Conservation (phyloP, 1,140 invertebrate genomes). For the Tribolium castaneum region DNA sequence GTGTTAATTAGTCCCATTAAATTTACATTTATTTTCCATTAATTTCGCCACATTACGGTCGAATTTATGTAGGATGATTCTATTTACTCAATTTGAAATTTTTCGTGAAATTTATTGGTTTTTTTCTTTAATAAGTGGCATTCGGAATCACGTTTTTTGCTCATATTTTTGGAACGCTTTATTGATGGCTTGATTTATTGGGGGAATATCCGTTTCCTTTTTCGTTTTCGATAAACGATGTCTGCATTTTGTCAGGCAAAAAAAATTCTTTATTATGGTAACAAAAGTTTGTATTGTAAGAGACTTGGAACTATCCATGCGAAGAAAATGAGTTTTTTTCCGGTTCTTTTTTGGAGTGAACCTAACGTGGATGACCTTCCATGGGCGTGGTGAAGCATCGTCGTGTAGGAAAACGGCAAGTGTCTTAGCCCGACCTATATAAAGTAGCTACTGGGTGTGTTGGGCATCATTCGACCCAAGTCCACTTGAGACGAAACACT, state of each 20-base stretch:
- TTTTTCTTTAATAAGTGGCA: slow-evolving; percentile 18
- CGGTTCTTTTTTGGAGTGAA: slow-evolving; percentile 9
- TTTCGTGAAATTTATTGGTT: background rate
- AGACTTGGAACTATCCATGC: slow-evolving; percentile 8
- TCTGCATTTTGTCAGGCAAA: background rate
- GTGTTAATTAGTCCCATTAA: background rate
- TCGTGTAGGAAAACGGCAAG: slow-evolving; percentile 25
- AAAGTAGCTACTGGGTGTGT: slow-evolving; percentile 11
- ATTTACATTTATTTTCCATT: background rate
- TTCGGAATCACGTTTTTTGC: slow-evolving; percentile 24
- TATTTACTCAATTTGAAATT: background rate
- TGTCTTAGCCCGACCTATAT: slow-evolving; percentile 37
- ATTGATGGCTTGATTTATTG: slow-evolving; percentile 29
- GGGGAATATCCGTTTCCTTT: slow-evolving; percentile 25
- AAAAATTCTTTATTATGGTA: slow-evolving; percentile 9
- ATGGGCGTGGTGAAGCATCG: slow-evolving; percentile 46
- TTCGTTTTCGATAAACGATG: background rate
- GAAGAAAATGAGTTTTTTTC: background rate
- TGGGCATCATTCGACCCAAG: slow-evolving; percentile 19
- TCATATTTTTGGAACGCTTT: slow-evolving; percentile 16
- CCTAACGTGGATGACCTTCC: slow-evolving; percentile 45
- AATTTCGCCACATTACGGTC: background rate
- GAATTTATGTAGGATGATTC: background rate
- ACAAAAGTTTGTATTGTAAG: background rate
- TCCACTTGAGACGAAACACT: slow-evolving; percentile 33